Percentiles rank a stretch among this genome's conserved stretches.
phyloP scores from a whole-genome alignment of 64 coral and sea anemone genomes.

The Acropora tenuis region DNA sequence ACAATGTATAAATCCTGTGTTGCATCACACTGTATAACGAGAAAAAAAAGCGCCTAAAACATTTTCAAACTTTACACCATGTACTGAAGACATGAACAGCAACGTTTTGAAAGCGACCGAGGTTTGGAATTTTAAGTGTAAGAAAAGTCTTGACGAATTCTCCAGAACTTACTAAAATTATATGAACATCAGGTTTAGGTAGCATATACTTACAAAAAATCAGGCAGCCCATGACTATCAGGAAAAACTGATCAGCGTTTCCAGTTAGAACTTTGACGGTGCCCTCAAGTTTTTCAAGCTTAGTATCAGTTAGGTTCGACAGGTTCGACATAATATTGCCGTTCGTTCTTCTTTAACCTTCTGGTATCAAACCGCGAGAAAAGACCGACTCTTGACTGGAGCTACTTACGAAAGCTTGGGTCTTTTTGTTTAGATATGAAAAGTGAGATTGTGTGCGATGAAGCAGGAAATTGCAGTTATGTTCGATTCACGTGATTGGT shows the following conservation, averaged over 20 bases:
- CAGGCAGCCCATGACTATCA: conserved; percentile 52
- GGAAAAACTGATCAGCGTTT: conserved; percentile 45
- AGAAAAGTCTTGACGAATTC: neutral
- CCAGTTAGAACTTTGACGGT: neutral
- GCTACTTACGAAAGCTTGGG: too few species aligned
- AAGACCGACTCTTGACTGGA: neutral
- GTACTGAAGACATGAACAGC: too few species aligned
- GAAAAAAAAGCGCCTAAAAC: too few species aligned
- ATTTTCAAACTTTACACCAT: too few species aligned
- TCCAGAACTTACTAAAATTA: neutral
- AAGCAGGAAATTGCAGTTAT: neutral
- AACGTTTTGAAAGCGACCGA: too few species aligned
- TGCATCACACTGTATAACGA: too few species aligned
- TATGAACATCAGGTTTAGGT: neutral
- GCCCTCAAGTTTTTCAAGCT: neutral
- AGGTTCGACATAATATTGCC: neutral
- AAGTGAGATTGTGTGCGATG: too few species aligned
- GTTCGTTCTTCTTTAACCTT: neutral
- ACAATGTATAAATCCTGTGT: too few species aligned
- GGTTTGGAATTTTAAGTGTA: neutral
- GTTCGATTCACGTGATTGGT: neutral
- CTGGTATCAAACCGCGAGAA: neutral
- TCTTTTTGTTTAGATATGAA: neutral
- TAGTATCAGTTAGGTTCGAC: neutral
- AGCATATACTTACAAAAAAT: conserved; percentile 65